These are phyloP conservation scores for Brachypalpus laphriformis DNA, from an alignment of 2,888 invertebrate species.

Conservation along the genomic window DNA sequence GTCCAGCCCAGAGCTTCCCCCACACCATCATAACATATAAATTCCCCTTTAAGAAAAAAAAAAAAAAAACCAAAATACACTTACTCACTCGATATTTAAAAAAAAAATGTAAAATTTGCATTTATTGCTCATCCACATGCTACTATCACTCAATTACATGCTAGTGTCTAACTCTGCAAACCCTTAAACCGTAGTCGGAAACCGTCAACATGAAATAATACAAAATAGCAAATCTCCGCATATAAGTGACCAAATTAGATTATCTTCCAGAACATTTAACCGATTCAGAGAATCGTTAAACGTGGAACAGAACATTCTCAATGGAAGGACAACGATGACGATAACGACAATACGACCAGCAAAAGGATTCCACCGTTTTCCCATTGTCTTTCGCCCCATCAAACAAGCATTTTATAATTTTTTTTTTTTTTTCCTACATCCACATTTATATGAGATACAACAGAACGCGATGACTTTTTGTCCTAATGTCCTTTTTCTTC, in stretches of 20 bases:
- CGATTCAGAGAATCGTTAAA: slow-evolving; percentile 77
- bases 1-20: background rate
- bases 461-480: too few species aligned
- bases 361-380: slow-evolving; percentile 12
- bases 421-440: slow-evolving; percentile 18
- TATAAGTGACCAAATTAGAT: slow-evolving; percentile 83
- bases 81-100: background rate
- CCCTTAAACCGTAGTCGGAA: background rate
- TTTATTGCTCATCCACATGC: slow-evolving; percentile 42
- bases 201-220: slow-evolving; percentile 46
- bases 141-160: slow-evolving; percentile 31
- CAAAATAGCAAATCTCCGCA: slow-evolving; percentile 80
- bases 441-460: slow-evolving; percentile 3
- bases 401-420: slow-evolving; percentile 42
- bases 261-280: slow-evolving; percentile 82
- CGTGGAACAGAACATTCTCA: slow-evolving; percentile 62
- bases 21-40: slow-evolving; percentile 10
- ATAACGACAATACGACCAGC: slow-evolving; percentile 20
- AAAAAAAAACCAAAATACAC: background rate
- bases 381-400: slow-evolving; percentile 53
- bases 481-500: slow-evolving; percentile 16
- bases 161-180: background rate
- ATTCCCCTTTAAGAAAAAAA: too few species aligned
- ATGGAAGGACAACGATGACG: background rate
- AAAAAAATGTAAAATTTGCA: slow-evolving; percentile 41